A percentile compares a stretch with the other conserved stretches of the same genome.
These are phyloP conservation scores for Ophthalmolycus amberensis DNA, from an alignment of 2,113 vertebrate genomes.

Conservation along the genomic window DNA sequence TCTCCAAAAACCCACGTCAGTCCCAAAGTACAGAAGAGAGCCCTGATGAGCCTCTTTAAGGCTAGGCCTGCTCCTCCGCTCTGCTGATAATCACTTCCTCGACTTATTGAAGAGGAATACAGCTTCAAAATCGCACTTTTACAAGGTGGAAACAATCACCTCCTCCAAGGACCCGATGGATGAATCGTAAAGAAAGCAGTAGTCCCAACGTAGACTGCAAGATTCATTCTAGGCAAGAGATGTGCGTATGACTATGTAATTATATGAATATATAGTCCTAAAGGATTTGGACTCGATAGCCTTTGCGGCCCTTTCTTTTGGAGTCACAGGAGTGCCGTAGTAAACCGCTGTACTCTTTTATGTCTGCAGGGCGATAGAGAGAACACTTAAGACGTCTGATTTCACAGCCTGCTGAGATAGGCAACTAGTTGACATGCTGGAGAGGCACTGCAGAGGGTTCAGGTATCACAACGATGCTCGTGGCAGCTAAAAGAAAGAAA, in stretches of 20 bases:
- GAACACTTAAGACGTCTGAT: conserved; percentile 48
- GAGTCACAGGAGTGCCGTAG: conserved; percentile 20
- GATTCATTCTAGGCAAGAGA: conserved; percentile 30
- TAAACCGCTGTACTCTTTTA: conserved; percentile 8
- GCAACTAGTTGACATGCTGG: conserved; percentile 61
- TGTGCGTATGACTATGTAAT: conserved; percentile 32
- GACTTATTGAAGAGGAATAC: not conserved
- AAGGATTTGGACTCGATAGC: conserved; percentile 10
- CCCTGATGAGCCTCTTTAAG: not conserved
- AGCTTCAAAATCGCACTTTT: no score
- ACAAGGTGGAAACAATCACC: not conserved
- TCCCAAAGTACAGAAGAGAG: not conserved
- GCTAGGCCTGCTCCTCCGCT: not conserved
- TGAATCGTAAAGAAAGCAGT: conserved; percentile 1
- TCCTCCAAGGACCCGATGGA: not conserved
- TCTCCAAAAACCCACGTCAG: not conserved
- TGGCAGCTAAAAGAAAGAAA: conserved; percentile 18
- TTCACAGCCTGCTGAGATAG: conserved; percentile 52
- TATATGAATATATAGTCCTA: conserved; percentile 6
- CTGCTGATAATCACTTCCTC: not conserved
- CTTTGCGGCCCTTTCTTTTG: conserved; percentile 5
- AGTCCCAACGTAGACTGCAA: not conserved
- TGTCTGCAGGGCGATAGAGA: conserved; percentile 38
- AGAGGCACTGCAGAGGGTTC: conserved; percentile 48
- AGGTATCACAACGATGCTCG: conserved; percentile 34